Percentiles rank a stretch among this genome's conserved stretches.
Conservation (phyloP, 1,140 invertebrate species). For the Drosophila sucinea region DNA sequence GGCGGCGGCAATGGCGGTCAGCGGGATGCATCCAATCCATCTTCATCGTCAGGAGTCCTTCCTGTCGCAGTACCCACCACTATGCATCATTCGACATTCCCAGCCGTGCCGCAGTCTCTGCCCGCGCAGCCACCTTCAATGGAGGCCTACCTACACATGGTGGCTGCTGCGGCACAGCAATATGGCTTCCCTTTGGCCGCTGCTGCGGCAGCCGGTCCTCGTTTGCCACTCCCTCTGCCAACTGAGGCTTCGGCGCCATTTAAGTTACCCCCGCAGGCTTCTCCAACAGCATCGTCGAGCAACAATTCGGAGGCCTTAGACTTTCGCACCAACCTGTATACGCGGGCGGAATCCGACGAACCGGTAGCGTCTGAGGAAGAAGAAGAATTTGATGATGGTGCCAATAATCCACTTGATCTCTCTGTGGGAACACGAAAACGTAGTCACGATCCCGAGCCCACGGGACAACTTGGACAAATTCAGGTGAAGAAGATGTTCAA, state of each 20-base stretch:
- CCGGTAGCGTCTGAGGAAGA: constrained; percentile 83
- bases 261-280: constrained; percentile 83
- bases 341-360: constrained; percentile 68
- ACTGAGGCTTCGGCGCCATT: constrained; percentile 82
- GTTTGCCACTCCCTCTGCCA: constrained; percentile 85
- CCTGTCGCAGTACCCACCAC: constrained; percentile 83
- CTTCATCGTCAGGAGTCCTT: constrained; percentile 55
- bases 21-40: constrained; percentile 75
- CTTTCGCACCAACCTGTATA: constrained; percentile 75
- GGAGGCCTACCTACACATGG: constrained; percentile 89
- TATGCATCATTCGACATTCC: constrained; percentile 83
- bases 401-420: constrained; percentile 88
- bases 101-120: constrained; percentile 83
- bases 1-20: constrained; percentile 75
- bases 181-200: constrained; percentile 89
- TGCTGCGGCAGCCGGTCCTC: constrained; percentile 84
- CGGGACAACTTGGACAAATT: constrained; percentile 78
- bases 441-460: constrained; percentile 69
- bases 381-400: constrained; percentile 82
- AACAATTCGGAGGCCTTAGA: constrained; percentile 77
- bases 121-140: constrained; percentile 90
- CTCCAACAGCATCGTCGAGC: constrained; percentile 70
- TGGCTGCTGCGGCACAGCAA: constrained; percentile 86
- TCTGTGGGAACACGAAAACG: constrained; percentile 90
- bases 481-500: constrained; percentile 82